Base-by-base conservation (phyloP, 2,797 vertebrate species). In the Xenentodon cancila region DNA sequence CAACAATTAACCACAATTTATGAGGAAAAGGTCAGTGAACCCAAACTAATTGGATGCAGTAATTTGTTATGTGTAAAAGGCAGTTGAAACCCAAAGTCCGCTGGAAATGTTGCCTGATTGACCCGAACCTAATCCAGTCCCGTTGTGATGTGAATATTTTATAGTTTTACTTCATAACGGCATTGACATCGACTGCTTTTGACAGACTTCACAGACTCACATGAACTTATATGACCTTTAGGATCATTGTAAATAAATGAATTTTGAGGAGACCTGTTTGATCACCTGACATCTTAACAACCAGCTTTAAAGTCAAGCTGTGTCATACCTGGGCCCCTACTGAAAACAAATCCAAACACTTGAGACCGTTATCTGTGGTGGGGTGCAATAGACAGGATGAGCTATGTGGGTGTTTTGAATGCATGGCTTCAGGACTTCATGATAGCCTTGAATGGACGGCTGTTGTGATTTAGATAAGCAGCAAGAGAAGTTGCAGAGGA, bases 381-480 rank as follows among this genome's bases (percentile, higher is more conserved):
- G 44, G 44, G 16, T 11, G 2, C 22, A 1, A 9, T 3, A 16
- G 18, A 9, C 21, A 7, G 40, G 19, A 37, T 5, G 43, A 17
- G 43, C 43, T 0, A 0, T 1, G 43, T 30, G 71, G 71, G 52
- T 32, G 62, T 46, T 59, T 42, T 49, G 53, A 3, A 43, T 30
- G 32, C 47, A 20, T 4, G 0, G 15, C 22, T 17, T 54, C 25
- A 40, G 25, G 51, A 6, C 22, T 17, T 49, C 25, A 40, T 37
- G 51, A 6, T 17, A 22, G 11, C 21, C 27, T 34, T 3, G 20
- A 59, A 27, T 4, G 12, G 13, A 4, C 27, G 8, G 53, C 30
- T 21, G 54, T 9, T 18, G 48, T 9, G 30, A 1, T 25, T 25
- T 7, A 59, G 46, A 50, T 53, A 34, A 47, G 18, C 25, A 15